Conservation (phyloP, 2,113 vertebrate species). For the Bufo gargarizans region DNA sequence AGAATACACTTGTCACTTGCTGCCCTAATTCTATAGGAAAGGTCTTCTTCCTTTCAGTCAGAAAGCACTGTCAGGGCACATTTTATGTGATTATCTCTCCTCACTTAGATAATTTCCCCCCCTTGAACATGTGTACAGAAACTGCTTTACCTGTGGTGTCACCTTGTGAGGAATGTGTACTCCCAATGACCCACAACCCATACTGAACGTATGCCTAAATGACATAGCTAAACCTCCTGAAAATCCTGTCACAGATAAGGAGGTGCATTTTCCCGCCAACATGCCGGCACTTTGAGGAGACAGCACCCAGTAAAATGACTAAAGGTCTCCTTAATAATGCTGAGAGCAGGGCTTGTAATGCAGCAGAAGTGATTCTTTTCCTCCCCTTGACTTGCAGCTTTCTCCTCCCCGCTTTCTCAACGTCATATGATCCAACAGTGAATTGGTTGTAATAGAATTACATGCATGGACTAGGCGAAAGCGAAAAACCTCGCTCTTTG, state of each 20-base stretch:
- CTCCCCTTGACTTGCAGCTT: slow-evolving; percentile 34
- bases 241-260: too few relatives aligned
- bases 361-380: neutral
- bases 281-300: too few relatives aligned
- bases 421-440: slow-evolving; percentile 61
- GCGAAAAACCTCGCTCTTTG: neutral
- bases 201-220: too few relatives aligned
- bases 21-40: slow-evolving; percentile 26
- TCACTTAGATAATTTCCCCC: neutral
- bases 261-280: too few relatives aligned
- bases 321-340: too few relatives aligned
- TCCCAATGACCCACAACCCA: neutral
- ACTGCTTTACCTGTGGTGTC: neutral
- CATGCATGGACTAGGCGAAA: slow-evolving; percentile 57
- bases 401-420: slow-evolving; percentile 57
- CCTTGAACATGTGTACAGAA: too few relatives aligned
- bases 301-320: too few relatives aligned
- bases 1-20: too few relatives aligned
- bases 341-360: neutral
- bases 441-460: slow-evolving; percentile 60
- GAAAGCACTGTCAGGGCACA: neutral
- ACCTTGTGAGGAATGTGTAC: neutral
- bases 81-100: neutral
- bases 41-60: neutral
- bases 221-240: too few relatives aligned